Evolutionary conservation across 2,888 invertebrate genomes (phyloP).

Genomic region (Digitonthophagus gazella): DNA sequence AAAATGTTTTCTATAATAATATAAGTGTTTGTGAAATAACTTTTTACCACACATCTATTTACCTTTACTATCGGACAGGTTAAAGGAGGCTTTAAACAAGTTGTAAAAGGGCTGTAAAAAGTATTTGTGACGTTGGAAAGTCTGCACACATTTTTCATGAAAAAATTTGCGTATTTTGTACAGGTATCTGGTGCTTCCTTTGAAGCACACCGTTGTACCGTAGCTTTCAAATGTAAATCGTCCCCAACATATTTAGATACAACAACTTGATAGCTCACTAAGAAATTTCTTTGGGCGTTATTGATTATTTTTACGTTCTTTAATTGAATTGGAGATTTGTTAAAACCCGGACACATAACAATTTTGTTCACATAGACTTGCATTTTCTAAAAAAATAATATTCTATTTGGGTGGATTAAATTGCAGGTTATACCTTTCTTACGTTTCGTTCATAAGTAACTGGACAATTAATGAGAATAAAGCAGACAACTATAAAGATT

Average conservation of each 20-base stretch:
- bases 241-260: not conserved
- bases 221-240: not conserved
- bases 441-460: too few species aligned
- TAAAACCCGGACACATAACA: not conserved
- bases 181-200: conserved; percentile 1
- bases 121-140: not conserved
- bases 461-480: too few species aligned
- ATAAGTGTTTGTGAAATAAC: not conserved
- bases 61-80: not conserved
- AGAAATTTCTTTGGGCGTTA: not conserved
- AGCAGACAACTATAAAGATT: too few species aligned
- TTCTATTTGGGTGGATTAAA: too few species aligned
- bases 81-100: not conserved
- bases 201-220: not conserved
- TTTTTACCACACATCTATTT: not conserved
- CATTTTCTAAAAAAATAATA: not conserved
- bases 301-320: not conserved
- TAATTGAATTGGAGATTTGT: not conserved
- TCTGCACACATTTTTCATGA: not conserved
- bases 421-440: too few species aligned
- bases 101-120: not conserved
- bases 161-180: not conserved
- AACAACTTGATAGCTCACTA: not conserved
- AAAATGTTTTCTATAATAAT: not conserved
- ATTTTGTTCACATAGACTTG: not conserved